Percentiles rank a stretch among this genome's conserved stretches.
These are phyloP conservation scores for Trachythela sp. DNA, from an alignment of 64 coral and sea anemone genomes.

Conservation along the genomic window DNA sequence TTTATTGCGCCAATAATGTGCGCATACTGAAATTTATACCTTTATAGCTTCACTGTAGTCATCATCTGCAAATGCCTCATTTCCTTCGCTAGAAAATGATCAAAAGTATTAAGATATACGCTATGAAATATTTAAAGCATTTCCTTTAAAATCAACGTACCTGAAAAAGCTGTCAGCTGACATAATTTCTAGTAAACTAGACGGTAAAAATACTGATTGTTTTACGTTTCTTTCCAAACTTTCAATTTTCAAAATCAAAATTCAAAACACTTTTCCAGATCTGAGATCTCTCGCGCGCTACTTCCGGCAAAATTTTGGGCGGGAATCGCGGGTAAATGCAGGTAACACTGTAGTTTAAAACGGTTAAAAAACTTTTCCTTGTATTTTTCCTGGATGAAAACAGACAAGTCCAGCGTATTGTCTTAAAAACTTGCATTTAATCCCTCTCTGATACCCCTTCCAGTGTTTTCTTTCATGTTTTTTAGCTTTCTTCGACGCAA, in stretches of 20 bases:
- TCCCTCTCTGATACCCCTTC: neutral
- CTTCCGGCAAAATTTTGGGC: no score
- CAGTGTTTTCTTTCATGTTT: neutral
- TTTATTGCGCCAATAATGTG: neutral
- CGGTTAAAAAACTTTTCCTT: no score
- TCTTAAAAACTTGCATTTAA: neutral
- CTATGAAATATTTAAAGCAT: neutral
- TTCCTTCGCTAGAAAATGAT: neutral
- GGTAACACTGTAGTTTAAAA: no score
- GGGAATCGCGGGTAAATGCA: no score
- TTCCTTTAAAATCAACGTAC: neutral
- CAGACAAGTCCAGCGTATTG: no score
- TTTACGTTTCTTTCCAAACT: neutral
- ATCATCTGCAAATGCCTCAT: constrained; percentile 16
- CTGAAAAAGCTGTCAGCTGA: constrained; percentile 6
- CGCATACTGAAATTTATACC: neutral
- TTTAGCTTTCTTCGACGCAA: no score
- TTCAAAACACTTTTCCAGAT: neutral
- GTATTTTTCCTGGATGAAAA: no score
- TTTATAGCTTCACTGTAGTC: neutral
- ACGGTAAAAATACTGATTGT: neutral
- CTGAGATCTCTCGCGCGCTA: no score
- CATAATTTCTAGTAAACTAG: neutral
- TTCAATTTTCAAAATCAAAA: neutral
- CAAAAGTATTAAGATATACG: neutral